These are phyloP conservation scores for Fundulus diaphanus DNA, from an alignment of 2,797 vertebrate species.

Conservation along the genomic window DNA sequence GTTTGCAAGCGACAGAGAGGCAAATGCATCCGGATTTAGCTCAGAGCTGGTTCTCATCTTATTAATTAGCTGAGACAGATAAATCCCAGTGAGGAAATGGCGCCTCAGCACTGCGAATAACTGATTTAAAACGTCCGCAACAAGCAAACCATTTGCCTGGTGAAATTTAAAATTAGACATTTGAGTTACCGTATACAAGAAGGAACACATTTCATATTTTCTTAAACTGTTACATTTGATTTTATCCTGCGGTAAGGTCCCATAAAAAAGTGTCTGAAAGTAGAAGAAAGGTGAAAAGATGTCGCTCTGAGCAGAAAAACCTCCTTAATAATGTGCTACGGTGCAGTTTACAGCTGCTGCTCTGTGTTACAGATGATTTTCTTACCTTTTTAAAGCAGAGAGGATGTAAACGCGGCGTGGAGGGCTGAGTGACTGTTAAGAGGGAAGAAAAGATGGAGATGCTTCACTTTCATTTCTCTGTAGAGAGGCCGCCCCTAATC, in stretches of 20 bases:
- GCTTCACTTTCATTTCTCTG: neutral
- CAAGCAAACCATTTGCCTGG: neutral
- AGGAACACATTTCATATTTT: neutral
- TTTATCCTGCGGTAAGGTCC: neutral
- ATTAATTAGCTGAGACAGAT: neutral
- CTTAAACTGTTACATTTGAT: neutral
- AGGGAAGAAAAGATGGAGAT: neutral
- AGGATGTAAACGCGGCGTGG: neutral
- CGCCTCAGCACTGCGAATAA: neutral
- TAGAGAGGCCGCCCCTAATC: fast-evolving
- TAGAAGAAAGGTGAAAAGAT: neutral
- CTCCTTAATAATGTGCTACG: too few relatives aligned
- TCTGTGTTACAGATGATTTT: neutral
- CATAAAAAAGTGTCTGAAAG: neutral
- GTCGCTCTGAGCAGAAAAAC: neutral
- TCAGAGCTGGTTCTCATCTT: neutral
- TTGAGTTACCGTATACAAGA: neutral
- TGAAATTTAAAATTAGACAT: neutral
- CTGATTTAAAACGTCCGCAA: neutral
- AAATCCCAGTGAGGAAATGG: neutral
- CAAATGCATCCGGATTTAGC: neutral
- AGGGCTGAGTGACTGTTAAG: neutral
- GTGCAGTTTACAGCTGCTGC: neutral
- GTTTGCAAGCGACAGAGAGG: too few relatives aligned
- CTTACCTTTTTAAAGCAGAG: neutral